A percentile compares a stretch with the other conserved stretches of the same genome.
Conservation (phyloP, 2,113 vertebrate genomes). For the Pomatostomus ruficeps region DNA sequence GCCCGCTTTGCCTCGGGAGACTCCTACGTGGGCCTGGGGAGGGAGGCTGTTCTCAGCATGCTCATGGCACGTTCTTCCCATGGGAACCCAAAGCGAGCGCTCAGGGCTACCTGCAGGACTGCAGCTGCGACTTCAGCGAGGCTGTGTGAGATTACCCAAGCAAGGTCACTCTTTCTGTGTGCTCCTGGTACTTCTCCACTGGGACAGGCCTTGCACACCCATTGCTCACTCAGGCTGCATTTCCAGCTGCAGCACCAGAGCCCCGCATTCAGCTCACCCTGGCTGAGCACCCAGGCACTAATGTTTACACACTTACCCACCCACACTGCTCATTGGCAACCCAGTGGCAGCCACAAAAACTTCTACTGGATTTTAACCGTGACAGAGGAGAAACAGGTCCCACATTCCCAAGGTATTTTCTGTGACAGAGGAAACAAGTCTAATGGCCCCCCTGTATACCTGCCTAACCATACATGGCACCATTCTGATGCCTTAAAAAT, state of each 20-base stretch:
- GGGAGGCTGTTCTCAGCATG: neutral
- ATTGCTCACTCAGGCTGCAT: neutral
- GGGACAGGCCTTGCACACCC: neutral
- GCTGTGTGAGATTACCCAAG: neutral
- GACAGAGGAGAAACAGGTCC: neutral
- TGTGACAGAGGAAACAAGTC: neutral
- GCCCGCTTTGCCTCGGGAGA: neutral
- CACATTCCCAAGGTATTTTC: neutral
- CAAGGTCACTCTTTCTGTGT: neutral
- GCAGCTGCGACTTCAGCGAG: neutral
- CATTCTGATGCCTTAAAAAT: neutral
- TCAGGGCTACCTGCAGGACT: slow-evolving; percentile 11
- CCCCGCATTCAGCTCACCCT: neutral
- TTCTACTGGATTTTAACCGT: neutral
- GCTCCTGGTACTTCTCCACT: neutral
- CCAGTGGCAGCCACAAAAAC: neutral
- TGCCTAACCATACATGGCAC: neutral
- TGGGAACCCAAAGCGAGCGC: neutral
- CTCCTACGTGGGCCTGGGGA: neutral
- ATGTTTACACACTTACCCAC: neutral
- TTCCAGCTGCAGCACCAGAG: neutral
- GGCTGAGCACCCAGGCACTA: neutral
- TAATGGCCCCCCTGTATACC: neutral
- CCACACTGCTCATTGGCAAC: neutral
- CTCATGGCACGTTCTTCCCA: neutral